Evolutionary conservation across 2,113 vertebrate genomes (phyloP).

Genomic region (Clarias gariepinus): DNA sequence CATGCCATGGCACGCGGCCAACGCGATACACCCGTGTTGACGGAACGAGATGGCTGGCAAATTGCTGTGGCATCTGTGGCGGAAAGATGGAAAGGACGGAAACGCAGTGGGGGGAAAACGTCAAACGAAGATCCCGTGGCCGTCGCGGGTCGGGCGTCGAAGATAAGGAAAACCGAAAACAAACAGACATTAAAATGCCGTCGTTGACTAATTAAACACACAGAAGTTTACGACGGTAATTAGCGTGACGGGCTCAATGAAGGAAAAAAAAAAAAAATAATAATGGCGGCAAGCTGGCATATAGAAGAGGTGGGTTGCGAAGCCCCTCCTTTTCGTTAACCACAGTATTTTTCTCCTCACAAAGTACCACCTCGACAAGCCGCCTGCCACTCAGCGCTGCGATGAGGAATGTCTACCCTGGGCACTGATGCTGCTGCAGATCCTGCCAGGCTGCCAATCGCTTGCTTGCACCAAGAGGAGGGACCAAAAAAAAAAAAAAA

Average conservation of each 20-base stretch:
- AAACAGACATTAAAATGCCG: slow-evolving; percentile 58
- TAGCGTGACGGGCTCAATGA: slow-evolving; percentile 58
- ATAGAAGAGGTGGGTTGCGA: slow-evolving; percentile 58
- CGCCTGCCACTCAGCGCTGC: slow-evolving; percentile 61
- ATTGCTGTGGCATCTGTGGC: slow-evolving; percentile 67
- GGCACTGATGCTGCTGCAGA: slow-evolving; percentile 65
- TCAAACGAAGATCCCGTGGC: slow-evolving; percentile 50
- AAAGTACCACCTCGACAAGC: slow-evolving; percentile 60
- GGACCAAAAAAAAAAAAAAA: slow-evolving; percentile 29
- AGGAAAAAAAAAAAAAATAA: slow-evolving; percentile 59
- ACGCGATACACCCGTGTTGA: slow-evolving; percentile 68
- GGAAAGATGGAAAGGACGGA: slow-evolving; percentile 60
- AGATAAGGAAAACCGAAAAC: slow-evolving; percentile 61
- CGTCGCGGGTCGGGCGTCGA: slow-evolving; percentile 57
- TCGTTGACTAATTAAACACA: slow-evolving; percentile 69
- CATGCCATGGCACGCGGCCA: slow-evolving; percentile 69
- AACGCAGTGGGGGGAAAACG: slow-evolving; percentile 45
- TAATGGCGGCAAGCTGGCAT: slow-evolving; percentile 56
- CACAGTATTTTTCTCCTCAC: slow-evolving; percentile 55
- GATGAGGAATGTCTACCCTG: slow-evolving; percentile 56
- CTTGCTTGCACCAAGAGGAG: slow-evolving; percentile 58
- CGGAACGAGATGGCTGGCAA: slow-evolving; percentile 73
- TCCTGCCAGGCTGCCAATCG: slow-evolving; percentile 74
- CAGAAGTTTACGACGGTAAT: slow-evolving; percentile 70
- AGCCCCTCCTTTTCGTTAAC: slow-evolving; percentile 49